A percentile compares a stretch with the other conserved stretches of the same genome.
Conservation (phyloP, 2,113 vertebrate species). For the Columba livia region DNA sequence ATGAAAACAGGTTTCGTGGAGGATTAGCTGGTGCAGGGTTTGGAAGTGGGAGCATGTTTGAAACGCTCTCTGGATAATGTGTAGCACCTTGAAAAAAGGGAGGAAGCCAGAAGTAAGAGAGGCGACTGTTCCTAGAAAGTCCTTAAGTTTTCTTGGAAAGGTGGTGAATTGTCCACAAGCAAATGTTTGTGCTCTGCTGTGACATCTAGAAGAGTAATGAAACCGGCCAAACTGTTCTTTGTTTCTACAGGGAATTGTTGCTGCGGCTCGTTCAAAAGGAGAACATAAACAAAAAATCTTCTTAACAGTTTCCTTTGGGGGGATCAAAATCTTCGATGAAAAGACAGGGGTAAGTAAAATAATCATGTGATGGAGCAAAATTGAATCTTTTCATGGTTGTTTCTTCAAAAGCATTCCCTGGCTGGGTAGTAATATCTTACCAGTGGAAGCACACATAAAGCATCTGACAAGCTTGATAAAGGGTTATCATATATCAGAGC, state of each 20-base stretch:
- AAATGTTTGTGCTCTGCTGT: background rate
- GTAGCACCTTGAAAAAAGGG: background rate
- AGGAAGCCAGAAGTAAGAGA: background rate
- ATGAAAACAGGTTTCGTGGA: slow-evolving; percentile 37
- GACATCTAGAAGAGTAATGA: background rate
- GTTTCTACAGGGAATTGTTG: slow-evolving; percentile 88
- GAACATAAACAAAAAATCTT: slow-evolving; percentile 98
- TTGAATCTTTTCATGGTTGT: slow-evolving; percentile 10
- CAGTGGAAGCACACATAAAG: slow-evolving; percentile 5
- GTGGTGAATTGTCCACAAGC: background rate
- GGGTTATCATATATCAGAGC: slow-evolving; percentile 45
- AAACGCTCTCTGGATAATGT: background rate
- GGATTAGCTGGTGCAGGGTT: background rate
- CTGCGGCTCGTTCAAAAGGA: slow-evolving; percentile 93
- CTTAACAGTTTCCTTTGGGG: slow-evolving; percentile 96
- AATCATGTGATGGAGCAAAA: background rate
- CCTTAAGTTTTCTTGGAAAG: background rate
- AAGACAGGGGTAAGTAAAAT: slow-evolving; percentile 93
- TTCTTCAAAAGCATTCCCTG: slow-evolving; percentile 19
- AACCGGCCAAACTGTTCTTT: slow-evolving; percentile 40
- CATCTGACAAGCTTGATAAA: slow-evolving; percentile 31
- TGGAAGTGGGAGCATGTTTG: background rate
- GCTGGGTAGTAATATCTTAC: slow-evolving; percentile 34
- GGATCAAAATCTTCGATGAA: slow-evolving; percentile 99
- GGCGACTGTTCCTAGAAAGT: background rate